phyloP scores from a whole-genome alignment of 2,797 vertebrate species.

The Poeciliopsis turneri region DNA sequence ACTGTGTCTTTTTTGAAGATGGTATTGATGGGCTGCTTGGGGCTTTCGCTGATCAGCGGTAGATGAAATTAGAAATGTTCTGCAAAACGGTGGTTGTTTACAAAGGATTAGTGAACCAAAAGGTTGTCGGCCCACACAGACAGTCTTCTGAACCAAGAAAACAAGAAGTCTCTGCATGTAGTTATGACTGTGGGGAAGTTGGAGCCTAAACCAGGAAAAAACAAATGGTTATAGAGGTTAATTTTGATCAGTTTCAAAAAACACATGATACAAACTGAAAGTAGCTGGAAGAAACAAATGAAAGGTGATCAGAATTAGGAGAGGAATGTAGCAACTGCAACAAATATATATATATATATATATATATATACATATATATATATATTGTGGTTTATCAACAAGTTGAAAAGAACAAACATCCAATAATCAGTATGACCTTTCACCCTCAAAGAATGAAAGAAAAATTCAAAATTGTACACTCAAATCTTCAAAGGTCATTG shows the following conservation, averaged over 20 bases:
- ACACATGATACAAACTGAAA: neutral
- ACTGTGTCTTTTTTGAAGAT: neutral
- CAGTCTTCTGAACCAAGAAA: slow-evolving; percentile 45
- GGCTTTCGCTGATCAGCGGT: slow-evolving; percentile 1
- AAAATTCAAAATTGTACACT: neutral
- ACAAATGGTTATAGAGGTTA: neutral
- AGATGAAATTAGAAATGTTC: slow-evolving; percentile 10
- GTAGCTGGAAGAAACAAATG: neutral
- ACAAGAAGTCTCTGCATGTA: slow-evolving; percentile 80
- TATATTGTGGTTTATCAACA: neutral
- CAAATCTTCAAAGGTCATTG: neutral
- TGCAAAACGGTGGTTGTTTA: slow-evolving; percentile 2
- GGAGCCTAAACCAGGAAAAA: slow-evolving; percentile 40
- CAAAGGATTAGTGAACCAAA: neutral
- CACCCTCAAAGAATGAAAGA: neutral
- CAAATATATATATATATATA: neutral
- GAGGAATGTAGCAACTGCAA: neutral
- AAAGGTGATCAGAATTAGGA: neutral
- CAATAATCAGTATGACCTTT: neutral
- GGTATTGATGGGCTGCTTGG: slow-evolving; percentile 16
- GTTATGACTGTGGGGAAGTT: slow-evolving; percentile 3
- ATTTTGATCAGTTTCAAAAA: neutral
- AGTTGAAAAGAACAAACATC: neutral
- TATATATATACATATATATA: too few species aligned
- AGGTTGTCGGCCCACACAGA: slow-evolving; percentile 42